These are phyloP conservation scores for Hippocampus kuda DNA, from an alignment of 2,797 vertebrate species.

Conservation along the genomic window DNA sequence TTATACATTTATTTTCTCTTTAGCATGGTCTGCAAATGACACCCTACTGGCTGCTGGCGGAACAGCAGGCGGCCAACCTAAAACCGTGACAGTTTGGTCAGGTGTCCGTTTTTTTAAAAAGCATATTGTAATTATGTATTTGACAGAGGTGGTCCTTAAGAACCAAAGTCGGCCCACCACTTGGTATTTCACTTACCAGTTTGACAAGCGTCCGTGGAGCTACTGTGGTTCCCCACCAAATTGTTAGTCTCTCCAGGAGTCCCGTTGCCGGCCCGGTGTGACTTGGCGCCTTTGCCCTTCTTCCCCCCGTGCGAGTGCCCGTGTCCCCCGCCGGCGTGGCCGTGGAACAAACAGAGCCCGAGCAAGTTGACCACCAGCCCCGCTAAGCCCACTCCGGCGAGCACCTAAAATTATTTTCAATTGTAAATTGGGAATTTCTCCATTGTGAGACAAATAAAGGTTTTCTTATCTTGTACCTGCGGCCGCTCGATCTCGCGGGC, in stretches of 20 bases:
- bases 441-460: no score
- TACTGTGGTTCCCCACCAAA: constrained; percentile 76
- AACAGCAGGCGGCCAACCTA: no score
- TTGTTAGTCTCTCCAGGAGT: constrained; percentile 82
- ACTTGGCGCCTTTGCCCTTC: constrained; percentile 51
- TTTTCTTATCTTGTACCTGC: not conserved
- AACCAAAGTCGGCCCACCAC: not conserved
- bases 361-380: constrained; percentile 88
- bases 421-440: no score
- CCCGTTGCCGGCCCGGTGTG: constrained; percentile 49
- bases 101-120: no score
- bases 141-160: no score
- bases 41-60: no score
- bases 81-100: no score
- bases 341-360: constrained; percentile 87
- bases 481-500: constrained; percentile 85
- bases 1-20: no score
- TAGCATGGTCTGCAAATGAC: no score
- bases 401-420: constrained; percentile 44
- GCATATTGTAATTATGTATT: no score
- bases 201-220: constrained; percentile 67
- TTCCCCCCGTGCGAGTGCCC: constrained; percentile 72
- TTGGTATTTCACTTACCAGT: constrained; percentile 33
- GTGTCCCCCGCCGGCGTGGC: constrained; percentile 75
- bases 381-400: constrained; percentile 78